Percentiles rank a stretch among this genome's conserved stretches.
These are phyloP conservation scores for Rhabditoides inermis DNA, from an alignment of 2,888 invertebrate species.

Conservation along the genomic window DNA sequence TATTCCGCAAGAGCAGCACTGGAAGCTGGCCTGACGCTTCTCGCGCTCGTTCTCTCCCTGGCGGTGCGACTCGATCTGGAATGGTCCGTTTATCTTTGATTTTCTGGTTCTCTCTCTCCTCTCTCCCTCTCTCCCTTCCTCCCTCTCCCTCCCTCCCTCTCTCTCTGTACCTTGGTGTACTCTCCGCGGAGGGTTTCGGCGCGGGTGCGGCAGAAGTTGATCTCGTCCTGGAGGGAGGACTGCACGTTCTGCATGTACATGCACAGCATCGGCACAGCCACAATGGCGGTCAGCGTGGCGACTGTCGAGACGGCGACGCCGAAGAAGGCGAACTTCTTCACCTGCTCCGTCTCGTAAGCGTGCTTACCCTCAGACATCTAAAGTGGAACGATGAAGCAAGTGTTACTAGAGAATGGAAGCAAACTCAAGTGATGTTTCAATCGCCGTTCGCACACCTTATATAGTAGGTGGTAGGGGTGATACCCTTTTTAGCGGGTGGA, in stretches of 20 bases:
- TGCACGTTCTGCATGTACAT: conserved; percentile 44
- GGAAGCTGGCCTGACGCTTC: conserved; percentile 11
- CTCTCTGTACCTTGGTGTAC: conserved; percentile 18
- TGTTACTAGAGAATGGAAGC: too few species aligned
- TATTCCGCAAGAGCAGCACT: conserved; percentile 35
- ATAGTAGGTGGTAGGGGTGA: too few species aligned
- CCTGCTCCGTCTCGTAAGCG: too few species aligned
- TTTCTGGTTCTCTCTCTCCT: too few species aligned
- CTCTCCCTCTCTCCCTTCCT: too few species aligned
- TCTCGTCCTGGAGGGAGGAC: conserved; percentile 35
- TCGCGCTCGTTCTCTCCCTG: conserved; percentile 12
- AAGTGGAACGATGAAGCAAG: too few species aligned
- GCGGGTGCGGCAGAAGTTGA: conserved; percentile 27
- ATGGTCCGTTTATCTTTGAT: too few species aligned
- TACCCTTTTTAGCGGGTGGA: too few species aligned
- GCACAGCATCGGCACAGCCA: conserved; percentile 48
- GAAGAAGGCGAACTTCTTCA: conserved; percentile 27
- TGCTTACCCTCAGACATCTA: too few species aligned
- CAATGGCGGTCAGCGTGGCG: conserved; percentile 37
- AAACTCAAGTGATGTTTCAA: too few species aligned
- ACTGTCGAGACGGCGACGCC: conserved; percentile 40
- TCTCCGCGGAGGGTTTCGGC: conserved; percentile 18
- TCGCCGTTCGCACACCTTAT: too few species aligned
- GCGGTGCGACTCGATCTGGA: conserved; percentile 15
- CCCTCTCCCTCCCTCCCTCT: too few species aligned